These are phyloP conservation scores for Andrena bicolor DNA, from an alignment of 2,888 invertebrate genomes.

Conservation along the genomic window DNA sequence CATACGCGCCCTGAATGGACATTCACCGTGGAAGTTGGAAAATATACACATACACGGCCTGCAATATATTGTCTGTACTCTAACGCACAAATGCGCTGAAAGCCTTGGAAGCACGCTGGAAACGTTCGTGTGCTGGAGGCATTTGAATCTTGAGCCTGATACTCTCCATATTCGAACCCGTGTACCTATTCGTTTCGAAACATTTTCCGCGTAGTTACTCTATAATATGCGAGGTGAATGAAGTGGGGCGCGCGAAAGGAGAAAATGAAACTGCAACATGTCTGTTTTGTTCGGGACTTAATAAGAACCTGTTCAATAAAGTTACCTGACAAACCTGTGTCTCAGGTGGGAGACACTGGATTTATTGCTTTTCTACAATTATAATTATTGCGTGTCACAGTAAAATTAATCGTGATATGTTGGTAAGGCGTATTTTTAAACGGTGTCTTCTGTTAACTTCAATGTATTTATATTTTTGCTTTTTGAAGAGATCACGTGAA, in stretches of 20 bases:
- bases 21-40: constrained; percentile 15
- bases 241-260: neutral
- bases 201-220: constrained; percentile 2
- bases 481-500: too few relatives aligned
- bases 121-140: neutral
- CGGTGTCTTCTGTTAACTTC: too few relatives aligned
- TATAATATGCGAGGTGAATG: neutral
- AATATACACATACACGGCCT: neutral
- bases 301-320: too few relatives aligned
- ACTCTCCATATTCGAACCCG: neutral
- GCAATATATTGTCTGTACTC: constrained; percentile 15
- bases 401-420: too few relatives aligned
- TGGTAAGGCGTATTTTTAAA: too few relatives aligned
- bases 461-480: too few relatives aligned
- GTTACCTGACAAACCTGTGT: too few relatives aligned
- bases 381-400: too few relatives aligned
- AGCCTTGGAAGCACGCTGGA: constrained; percentile 2
- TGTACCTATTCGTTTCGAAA: constrained; percentile 6
- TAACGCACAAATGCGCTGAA: constrained; percentile 7
- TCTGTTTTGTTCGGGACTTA: too few relatives aligned
- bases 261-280: too few relatives aligned
- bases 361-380: too few relatives aligned
- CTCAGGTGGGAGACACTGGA: too few relatives aligned
- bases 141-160: constrained; percentile 1
- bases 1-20: constrained; percentile 6